Evolutionary conservation across 92 coral and sea anemone species (phyloP).

Genomic region (Epizoanthus scotinus): DNA sequence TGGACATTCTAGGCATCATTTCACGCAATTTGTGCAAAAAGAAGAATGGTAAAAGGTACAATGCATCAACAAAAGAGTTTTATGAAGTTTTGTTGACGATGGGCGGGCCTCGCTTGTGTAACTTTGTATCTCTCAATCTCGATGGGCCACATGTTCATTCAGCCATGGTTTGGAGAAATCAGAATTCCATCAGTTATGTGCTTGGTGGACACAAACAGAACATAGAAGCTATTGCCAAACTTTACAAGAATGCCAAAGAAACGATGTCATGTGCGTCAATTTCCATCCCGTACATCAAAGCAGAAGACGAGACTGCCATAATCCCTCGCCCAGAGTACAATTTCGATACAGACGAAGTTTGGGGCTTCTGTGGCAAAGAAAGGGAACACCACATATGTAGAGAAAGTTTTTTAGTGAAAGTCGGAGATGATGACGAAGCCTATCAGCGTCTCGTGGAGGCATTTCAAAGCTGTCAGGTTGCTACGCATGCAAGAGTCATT

Average conservation of each 20-base stretch:
- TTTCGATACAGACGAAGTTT: conserved; percentile 51
- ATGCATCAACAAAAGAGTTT: conserved; percentile 53
- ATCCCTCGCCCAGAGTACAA: conserved; percentile 62
- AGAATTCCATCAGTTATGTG: conserved; percentile 35
- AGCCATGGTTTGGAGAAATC: conserved; percentile 59
- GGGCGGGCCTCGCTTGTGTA: conserved; percentile 60
- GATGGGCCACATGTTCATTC: conserved; percentile 61
- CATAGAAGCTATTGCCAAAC: conserved; percentile 49
- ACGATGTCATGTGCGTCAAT: conserved; percentile 22
- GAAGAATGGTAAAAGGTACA: conserved; percentile 58
- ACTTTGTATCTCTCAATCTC: conserved; percentile 53
- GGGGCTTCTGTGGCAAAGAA: conserved; percentile 63
- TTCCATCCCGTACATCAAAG: conserved; percentile 51
- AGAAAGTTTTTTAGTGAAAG: conserved; percentile 47
- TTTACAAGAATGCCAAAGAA: conserved; percentile 50
- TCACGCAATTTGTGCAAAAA: conserved; percentile 51
- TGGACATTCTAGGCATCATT: conserved; percentile 33
- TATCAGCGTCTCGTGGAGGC: conserved; percentile 52
- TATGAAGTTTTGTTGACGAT: conserved; percentile 60
- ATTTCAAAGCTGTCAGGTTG: conserved; percentile 52
- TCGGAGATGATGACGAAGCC: conserved; percentile 56
- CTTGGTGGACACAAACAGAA: conserved; percentile 49
- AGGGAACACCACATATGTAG: conserved; percentile 45
- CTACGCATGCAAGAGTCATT: conserved; percentile 65
- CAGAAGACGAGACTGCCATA: too few species aligned